A percentile compares a stretch with the other conserved stretches of the same genome.
Evolutionary conservation across 2,797 vertebrate species (phyloP).

Genomic region (Eidolon dupreanum): DNA sequence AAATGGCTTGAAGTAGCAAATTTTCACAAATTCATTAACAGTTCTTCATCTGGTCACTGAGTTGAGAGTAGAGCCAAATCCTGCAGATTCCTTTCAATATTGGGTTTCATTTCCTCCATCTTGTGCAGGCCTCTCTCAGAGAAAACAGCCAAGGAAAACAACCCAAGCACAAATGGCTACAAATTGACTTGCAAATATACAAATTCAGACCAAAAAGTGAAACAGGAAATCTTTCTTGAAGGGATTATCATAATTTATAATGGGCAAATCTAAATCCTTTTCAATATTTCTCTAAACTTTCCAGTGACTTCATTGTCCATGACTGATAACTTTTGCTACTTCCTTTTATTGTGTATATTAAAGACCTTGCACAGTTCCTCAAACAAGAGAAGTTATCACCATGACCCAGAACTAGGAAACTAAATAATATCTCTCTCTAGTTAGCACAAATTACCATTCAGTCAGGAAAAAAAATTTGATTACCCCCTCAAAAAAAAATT

Average conservation of each 20-base stretch:
- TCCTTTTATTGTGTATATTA: constrained; percentile 7
- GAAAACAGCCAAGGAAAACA: constrained; percentile 80
- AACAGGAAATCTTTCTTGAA: constrained; percentile 72
- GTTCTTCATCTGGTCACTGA: constrained; percentile 71
- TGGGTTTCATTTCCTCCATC: constrained; percentile 65
- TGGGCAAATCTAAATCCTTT: constrained; percentile 67
- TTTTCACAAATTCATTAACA: constrained; percentile 65
- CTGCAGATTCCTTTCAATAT: constrained; percentile 53
- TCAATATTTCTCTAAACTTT: constrained; percentile 63
- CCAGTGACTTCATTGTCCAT: constrained; percentile 49
- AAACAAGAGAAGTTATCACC: background rate
- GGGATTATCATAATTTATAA: constrained; percentile 74
- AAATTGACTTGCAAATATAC: constrained; percentile 78
- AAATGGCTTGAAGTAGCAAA: constrained; percentile 70
- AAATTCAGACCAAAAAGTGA: constrained; percentile 73
- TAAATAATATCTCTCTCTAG: background rate
- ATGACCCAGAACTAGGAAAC: constrained; percentile 3
- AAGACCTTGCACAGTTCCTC: background rate
- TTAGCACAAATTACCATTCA: constrained; percentile 7
- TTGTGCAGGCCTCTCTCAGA: constrained; percentile 64
- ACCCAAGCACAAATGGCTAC: constrained; percentile 68
- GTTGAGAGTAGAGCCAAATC: constrained; percentile 54
- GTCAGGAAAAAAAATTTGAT: background rate
- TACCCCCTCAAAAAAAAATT: background rate
- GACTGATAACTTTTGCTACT: background rate